These are phyloP conservation scores for Drosophila neocordata DNA, from an alignment of 1,140 invertebrate species.

Conservation along the genomic window DNA sequence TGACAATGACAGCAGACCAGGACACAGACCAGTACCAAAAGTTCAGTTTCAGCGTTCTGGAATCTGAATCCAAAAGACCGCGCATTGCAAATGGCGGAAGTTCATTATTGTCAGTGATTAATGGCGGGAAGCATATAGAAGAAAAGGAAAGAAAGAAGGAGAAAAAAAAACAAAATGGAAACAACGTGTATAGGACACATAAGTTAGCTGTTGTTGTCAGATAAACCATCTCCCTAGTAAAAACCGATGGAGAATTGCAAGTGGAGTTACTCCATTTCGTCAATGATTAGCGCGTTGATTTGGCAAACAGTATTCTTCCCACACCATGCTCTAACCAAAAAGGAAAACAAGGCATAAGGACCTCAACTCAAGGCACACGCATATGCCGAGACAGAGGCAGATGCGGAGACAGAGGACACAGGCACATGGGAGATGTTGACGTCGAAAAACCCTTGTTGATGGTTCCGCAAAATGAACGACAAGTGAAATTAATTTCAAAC, in stretches of 20 bases:
- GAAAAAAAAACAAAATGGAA: background rate
- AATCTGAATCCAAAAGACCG: constrained; percentile 41
- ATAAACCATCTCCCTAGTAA: constrained; percentile 26
- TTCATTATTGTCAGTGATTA: constrained; percentile 83
- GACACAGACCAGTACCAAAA: background rate
- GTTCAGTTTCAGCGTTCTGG: constrained; percentile 20
- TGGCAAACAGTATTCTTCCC: constrained; percentile 57
- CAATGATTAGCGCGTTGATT: constrained; percentile 77
- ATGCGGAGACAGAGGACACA: too few relatives aligned
- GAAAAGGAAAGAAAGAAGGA: background rate
- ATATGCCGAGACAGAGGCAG: background rate
- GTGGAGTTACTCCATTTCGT: constrained; percentile 47
- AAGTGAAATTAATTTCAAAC: constrained; percentile 80
- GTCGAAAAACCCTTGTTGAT: constrained; percentile 22
- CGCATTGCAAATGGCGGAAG: constrained; percentile 71
- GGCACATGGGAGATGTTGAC: background rate
- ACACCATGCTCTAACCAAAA: constrained; percentile 19
- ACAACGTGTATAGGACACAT: constrained; percentile 47
- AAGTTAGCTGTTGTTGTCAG: constrained; percentile 69
- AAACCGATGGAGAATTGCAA: constrained; percentile 20
- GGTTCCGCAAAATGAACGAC: constrained; percentile 56
- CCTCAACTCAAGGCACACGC: constrained; percentile 22
- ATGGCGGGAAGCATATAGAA: constrained; percentile 57
- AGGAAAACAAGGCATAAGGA: constrained; percentile 8
- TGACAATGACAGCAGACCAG: constrained; percentile 51